A percentile compares a stretch with the other conserved stretches of the same genome.
These are phyloP conservation scores for Akabosia matsudoensis DNA, from an alignment of 1,140 invertebrate genomes.

Conservation along the genomic window DNA sequence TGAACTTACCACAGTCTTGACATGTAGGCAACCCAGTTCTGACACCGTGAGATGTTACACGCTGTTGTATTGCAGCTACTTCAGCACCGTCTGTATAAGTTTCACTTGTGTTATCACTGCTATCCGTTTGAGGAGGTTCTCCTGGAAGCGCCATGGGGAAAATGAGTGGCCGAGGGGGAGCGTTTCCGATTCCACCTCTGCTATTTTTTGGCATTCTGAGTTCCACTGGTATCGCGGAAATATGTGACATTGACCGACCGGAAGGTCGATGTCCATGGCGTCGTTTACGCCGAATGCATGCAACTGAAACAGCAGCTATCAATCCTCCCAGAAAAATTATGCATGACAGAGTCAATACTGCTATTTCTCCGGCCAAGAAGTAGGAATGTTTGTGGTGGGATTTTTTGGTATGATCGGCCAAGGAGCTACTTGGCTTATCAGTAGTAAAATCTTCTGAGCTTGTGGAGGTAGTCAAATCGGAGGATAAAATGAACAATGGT, in stretches of 20 bases:
- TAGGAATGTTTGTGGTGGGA: slow-evolving; percentile 56
- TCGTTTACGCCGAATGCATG: slow-evolving; percentile 52
- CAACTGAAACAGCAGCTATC: slow-evolving; percentile 74
- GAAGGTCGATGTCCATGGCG: neutral
- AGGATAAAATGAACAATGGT: neutral
- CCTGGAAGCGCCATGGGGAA: slow-evolving; percentile 46
- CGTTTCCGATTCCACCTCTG: slow-evolving; percentile 32
- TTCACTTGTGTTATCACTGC: slow-evolving; percentile 43
- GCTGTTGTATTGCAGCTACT: neutral
- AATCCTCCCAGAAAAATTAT: slow-evolving; percentile 73
- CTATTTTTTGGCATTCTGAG: slow-evolving; percentile 42
- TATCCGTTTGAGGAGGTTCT: slow-evolving; percentile 34
- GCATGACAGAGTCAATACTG: slow-evolving; percentile 70
- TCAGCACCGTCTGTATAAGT: slow-evolving; percentile 37
- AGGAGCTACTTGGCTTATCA: slow-evolving; percentile 45
- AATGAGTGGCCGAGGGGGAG: slow-evolving; percentile 42
- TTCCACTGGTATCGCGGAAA: slow-evolving; percentile 42
- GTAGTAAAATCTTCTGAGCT: neutral
- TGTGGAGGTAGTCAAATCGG: neutral
- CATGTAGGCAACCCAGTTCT: slow-evolving; percentile 37
- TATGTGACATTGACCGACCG: slow-evolving; percentile 31
- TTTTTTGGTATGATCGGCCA: slow-evolving; percentile 55
- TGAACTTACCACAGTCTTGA: slow-evolving; percentile 44
- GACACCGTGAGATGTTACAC: neutral
- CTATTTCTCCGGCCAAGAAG: slow-evolving; percentile 72